Percentiles rank a stretch among this genome's conserved stretches.
Evolutionary conservation across 2,797 vertebrate genomes (phyloP).

Genomic region (Malurus splendens): DNA sequence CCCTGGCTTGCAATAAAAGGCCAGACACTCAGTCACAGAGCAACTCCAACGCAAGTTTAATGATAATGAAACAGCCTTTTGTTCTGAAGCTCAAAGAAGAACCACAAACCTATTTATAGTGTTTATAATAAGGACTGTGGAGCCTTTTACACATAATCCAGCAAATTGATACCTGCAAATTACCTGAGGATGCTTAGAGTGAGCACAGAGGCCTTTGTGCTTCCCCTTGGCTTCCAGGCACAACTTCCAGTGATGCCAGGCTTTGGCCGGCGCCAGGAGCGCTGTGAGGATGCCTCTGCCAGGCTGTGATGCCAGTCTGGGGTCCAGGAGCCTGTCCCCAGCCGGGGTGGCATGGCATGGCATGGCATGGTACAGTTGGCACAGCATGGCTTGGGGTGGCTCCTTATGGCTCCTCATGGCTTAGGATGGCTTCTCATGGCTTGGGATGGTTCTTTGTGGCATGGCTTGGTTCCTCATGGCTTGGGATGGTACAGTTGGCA

Average conservation of each 20-base stretch:
- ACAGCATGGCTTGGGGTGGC: not conserved
- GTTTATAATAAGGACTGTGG: conserved; percentile 14
- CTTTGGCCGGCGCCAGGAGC: rapidly evolving
- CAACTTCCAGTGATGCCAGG: rapidly evolving
- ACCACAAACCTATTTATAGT: conserved; percentile 28
- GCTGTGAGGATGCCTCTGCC: rapidly evolving
- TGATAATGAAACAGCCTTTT: conserved; percentile 42
- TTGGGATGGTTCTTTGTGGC: not conserved
- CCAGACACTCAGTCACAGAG: conserved; percentile 20
- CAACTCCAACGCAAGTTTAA: conserved; percentile 33
- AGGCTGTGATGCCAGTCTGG: rapidly evolving
- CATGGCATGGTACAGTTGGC: not conserved
- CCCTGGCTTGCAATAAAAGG: conserved; percentile 24
- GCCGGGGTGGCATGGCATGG: rapidly evolving
- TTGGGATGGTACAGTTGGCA: not conserved
- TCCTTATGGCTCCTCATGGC: not conserved
- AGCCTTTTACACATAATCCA: conserved; percentile 16
- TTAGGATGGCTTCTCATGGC: not conserved
- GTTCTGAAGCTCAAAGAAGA: conserved; percentile 42
- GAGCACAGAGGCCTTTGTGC: not conserved
- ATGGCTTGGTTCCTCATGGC: not conserved
- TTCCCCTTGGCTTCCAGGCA: not conserved
- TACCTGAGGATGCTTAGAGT: not conserved
- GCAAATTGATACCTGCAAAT: not conserved
- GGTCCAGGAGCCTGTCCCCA: rapidly evolving